Base-by-base conservation (phyloP, 2,888 invertebrate species). In the Loripinus fragilis region DNA sequence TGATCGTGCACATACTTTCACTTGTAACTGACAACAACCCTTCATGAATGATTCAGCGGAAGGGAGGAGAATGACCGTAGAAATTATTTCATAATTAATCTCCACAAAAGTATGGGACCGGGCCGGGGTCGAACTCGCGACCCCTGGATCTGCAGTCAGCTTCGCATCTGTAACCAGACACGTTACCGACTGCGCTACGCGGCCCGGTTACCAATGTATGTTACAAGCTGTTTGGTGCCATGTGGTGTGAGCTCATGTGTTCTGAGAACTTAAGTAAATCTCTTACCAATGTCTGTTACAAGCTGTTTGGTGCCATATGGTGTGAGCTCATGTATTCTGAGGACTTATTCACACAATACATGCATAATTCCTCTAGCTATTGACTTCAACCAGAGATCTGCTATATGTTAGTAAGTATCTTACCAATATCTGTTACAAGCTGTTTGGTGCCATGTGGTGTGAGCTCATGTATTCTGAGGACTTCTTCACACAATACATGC, bases 401-500 rank as follows among this genome's bases (percentile, higher is more conserved):
- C 96, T 81, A 92, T 86, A n/a, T n/a, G n/a, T n/a, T n/a, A 72
- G n/a, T n/a, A n/a, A n/a, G 15, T 41, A 41, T 10, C 7, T 77
- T 80, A 96, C 96, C 95, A 85, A 97, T 97, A 93, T 97, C 97
- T 76, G 96, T 96, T 0, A 96, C 95, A 0, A 97, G 94, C 92
- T 97, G 97, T 86, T 96, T 96, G 71, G 96, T 95, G 45, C 96
- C 96, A 45, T 95, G 94, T 20, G 95, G 93, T 48, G 95, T 95
- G 33, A 97, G 92, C 72, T 96, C 95, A 78, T 95, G 95, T 74
- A 97, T 96, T 78, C 95, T 95, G 72, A 97, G 93, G 71, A 97
- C 96, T 88, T 96, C 95, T 87, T 96, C 96, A 81, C 95, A 95
- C 90, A 96, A 97, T 85, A 95, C 94, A 86, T 96, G 95, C 93